phyloP scores from a whole-genome alignment of 2,888 invertebrate species.

The Asteroscopus sphinx region DNA sequence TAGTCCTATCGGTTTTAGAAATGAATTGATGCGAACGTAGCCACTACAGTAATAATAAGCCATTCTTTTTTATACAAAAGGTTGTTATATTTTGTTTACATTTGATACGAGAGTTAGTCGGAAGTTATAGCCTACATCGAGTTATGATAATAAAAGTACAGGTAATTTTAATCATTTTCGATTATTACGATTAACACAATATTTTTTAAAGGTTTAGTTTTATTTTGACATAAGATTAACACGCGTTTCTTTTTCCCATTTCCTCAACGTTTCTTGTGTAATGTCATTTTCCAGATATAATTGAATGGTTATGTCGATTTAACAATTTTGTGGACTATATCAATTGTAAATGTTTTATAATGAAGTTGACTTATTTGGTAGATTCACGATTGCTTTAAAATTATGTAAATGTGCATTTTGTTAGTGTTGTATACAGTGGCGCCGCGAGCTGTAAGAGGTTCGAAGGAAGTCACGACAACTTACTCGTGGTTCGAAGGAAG shows the following conservation, averaged over 20 bases:
- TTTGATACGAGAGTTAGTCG: constrained; percentile 81
- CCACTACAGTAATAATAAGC: constrained; percentile 66
- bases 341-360: constrained; percentile 63
- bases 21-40: constrained; percentile 67
- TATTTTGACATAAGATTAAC: constrained; percentile 81
- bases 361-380: constrained; percentile 61
- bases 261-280: constrained; percentile 63
- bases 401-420: constrained; percentile 80
- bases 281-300: constrained; percentile 56
- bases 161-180: constrained; percentile 81
- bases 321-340: constrained; percentile 46
- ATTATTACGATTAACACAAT: constrained; percentile 80
- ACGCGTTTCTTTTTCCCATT: constrained; percentile 73
- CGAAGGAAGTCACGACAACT: too few relatives aligned
- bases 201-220: constrained; percentile 78
- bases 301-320: constrained; percentile 48
- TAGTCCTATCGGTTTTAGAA: constrained; percentile 63
- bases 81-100: constrained; percentile 81
- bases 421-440: constrained; percentile 73
- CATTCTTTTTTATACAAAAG: constrained; percentile 70
- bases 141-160: constrained; percentile 87
- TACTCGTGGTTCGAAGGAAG: too few relatives aligned
- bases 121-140: constrained; percentile 84
- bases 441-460: constrained; percentile 1
- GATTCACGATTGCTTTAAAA: constrained; percentile 72